These are phyloP conservation scores for Rhinolophus ferrumequinum DNA, from an alignment of 2,113 vertebrate genomes.

Conservation along the genomic window DNA sequence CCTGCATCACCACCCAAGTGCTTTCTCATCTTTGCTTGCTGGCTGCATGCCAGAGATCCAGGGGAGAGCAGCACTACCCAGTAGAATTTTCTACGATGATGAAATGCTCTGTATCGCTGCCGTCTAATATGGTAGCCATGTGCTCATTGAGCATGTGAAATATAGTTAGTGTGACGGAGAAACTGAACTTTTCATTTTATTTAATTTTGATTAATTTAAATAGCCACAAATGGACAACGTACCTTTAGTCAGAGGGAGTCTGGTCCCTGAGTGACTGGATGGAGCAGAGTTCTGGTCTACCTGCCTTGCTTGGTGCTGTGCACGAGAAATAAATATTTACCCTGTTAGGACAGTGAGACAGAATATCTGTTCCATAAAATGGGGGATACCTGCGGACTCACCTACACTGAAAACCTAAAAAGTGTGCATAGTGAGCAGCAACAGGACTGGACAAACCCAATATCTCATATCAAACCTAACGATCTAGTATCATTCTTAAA, in stretches of 20 bases:
- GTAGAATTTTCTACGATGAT: background rate
- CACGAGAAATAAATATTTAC: background rate
- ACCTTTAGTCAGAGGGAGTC: background rate
- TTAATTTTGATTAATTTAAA: background rate
- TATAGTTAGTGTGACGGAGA: background rate
- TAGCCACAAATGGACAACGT: background rate
- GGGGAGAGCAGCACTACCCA: background rate
- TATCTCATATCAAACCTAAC: background rate
- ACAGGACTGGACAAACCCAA: background rate
- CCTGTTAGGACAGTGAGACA: background rate
- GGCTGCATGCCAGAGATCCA: background rate
- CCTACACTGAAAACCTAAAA: background rate
- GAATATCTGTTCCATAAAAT: background rate
- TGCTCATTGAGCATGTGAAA: background rate
- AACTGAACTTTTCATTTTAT: background rate
- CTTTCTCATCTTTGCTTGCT: background rate
- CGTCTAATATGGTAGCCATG: background rate
- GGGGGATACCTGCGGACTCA: background rate
- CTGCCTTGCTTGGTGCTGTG: background rate
- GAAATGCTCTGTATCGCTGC: background rate
- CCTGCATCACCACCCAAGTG: fast-evolving
- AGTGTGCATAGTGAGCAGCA: background rate
- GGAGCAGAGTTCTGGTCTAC: background rate
- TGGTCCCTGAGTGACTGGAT: background rate
- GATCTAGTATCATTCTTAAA: background rate